phyloP scores from a whole-genome alignment of 1,140 invertebrate genomes.

The Gryllus bimaculatus region DNA sequence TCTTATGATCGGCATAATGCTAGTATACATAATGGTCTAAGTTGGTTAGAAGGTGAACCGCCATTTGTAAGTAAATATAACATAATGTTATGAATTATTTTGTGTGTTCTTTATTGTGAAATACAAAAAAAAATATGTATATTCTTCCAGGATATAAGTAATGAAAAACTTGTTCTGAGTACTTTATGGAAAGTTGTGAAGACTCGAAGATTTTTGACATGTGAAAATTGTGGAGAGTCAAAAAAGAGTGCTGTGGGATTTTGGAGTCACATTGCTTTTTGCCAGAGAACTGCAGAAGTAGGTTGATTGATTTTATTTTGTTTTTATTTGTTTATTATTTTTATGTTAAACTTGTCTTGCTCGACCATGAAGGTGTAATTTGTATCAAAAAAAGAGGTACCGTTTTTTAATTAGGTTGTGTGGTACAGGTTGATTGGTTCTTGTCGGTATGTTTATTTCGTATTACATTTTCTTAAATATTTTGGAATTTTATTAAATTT shows the following conservation, averaged over 20 bases:
- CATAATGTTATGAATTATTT: neutral
- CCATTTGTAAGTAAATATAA: constrained; percentile 30
- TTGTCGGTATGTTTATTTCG: constrained; percentile 13
- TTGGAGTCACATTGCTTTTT: constrained; percentile 46
- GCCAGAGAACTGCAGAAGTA: neutral
- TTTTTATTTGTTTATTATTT: neutral
- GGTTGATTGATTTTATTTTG: constrained; percentile 11
- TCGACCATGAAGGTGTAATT: too few species aligned
- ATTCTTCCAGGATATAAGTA: constrained; percentile 33
- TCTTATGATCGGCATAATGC: constrained; percentile 39
- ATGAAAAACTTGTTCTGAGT: constrained; percentile 31
- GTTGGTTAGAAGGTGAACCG: constrained; percentile 36
- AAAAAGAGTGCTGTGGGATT: constrained; percentile 50
- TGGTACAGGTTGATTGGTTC: too few species aligned
- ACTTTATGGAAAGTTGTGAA: constrained; percentile 30
- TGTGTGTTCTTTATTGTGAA: neutral
- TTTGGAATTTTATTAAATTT: neutral
- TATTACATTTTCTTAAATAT: constrained; percentile 19
- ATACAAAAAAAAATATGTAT: too few species aligned
- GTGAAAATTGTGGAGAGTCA: constrained; percentile 42
- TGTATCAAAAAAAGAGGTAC: too few species aligned
- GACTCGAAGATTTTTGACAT: constrained; percentile 36
- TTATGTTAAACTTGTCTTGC: too few species aligned
- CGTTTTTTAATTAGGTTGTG: too few species aligned
- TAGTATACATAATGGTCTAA: constrained; percentile 37